A percentile compares a stretch with the other conserved stretches of the same genome.
These are phyloP conservation scores for Rhagologus leucostigma DNA, from an alignment of 2,113 vertebrate species.

Conservation along the genomic window DNA sequence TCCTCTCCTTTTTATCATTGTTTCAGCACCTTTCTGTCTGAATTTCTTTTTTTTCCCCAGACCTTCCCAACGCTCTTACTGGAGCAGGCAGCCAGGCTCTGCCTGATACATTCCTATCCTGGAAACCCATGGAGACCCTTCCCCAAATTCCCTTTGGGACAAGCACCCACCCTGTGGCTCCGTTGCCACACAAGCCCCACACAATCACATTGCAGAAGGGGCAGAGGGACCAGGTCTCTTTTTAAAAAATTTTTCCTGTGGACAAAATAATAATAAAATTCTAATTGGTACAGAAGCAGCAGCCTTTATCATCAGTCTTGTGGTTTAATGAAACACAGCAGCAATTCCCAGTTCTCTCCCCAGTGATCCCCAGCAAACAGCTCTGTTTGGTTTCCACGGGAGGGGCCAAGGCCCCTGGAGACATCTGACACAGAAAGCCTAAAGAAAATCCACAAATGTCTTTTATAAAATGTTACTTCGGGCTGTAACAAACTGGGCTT, in stretches of 20 bases:
- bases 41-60: background rate
- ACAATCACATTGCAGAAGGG: background rate
- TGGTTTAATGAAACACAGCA: constrained; percentile 43
- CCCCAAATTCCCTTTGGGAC: background rate
- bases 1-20: background rate
- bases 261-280: background rate
- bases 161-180: background rate
- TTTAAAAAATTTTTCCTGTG: background rate
- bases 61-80: rapidly evolving
- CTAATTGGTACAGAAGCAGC: background rate
- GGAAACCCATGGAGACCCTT: background rate
- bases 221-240: background rate
- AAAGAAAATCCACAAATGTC: background rate
- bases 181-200: background rate
- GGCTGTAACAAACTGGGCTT: background rate
- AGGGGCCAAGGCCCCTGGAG: rapidly evolving
- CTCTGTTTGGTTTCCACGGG: background rate
- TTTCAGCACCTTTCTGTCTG: background rate
- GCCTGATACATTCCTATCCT: rapidly evolving
- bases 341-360: constrained; percentile 12
- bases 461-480: background rate
- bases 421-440: background rate
- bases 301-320: background rate
- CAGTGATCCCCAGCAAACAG: background rate
- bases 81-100: background rate